Evolutionary conservation across 1,140 invertebrate genomes (phyloP), one percentile per base, ranked within the genome.

Genomic region (Lordiphosa clarofinis): DNA sequence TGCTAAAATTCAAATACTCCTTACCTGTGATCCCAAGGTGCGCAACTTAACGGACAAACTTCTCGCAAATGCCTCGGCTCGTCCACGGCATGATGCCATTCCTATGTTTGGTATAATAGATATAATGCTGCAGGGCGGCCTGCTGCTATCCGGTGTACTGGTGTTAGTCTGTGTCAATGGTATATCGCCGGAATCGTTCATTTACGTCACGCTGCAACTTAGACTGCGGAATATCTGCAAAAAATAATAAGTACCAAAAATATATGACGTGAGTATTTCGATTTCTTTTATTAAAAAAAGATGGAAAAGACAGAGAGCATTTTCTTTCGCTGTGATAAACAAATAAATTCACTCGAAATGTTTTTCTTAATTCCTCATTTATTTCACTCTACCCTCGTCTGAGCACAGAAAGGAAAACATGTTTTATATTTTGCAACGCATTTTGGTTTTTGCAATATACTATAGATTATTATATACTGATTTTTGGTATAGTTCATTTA

Each of bases 1-100:
- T 21, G 21, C 21, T 21, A 21, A 21, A 21, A 21, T 21, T 21
- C 21, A 21, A 21, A 21, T 21, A 21, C 21, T 3, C 31, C 57
- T 75, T 48, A 89, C 89, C 44, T 92, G 90, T 40, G 90, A 88
- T 11, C 92, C 93, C 47, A 95, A 90, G 38, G 93, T 93, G 57
- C 92, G 92, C 50, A 96, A 90, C 57, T 94, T 92, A 21, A 92
- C 92, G 69, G 95, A 94, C 50, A 96, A 90, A 72, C 93, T 92
- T 55, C 94, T 90, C 43, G 95, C 94, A 79, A 96, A 95, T 37
- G 94, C 93, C 84, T 95, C 94, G 11, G 94, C 94, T 50, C 94
- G 91, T 28, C 93, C 93, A 39, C 94, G 91, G 86, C 94, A 96
- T 87, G 93, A 95, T 86, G 93, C 95, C 91, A 93, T 93, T 50